These are phyloP conservation scores for Drosophila nasuta DNA, from an alignment of 1,140 invertebrate genomes.

Conservation along the genomic window DNA sequence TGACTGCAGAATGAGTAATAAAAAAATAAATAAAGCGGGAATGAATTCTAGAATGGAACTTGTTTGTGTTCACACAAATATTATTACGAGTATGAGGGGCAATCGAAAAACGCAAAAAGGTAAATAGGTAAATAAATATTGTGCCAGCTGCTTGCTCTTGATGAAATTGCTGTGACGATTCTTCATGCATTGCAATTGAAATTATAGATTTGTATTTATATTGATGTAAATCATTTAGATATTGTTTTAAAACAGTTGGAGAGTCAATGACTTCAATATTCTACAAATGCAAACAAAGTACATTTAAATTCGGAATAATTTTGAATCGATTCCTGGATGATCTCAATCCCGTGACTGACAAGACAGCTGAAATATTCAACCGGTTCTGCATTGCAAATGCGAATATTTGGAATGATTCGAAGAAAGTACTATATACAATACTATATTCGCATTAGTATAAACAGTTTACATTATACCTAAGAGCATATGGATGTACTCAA, in stretches of 20 bases:
- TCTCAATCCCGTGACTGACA: too few species aligned
- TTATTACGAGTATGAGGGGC: not conserved
- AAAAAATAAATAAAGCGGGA: conserved; percentile 9
- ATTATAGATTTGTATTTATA: not conserved
- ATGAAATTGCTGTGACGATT: not conserved
- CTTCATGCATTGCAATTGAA: not conserved
- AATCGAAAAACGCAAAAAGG: conserved; percentile 7
- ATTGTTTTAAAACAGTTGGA: not conserved
- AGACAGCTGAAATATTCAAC: too few species aligned
- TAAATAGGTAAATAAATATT: conserved; percentile 20
- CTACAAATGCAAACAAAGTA: not conserved
- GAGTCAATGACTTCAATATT: not conserved
- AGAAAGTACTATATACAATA: too few species aligned
- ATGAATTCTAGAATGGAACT: conserved; percentile 1
- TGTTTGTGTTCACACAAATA: not conserved
- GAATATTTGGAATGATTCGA: too few species aligned
- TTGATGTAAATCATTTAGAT: too few species aligned
- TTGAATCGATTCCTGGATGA: too few species aligned
- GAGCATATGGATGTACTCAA: too few species aligned
- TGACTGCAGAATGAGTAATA: conserved; percentile 9
- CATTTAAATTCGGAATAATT: not conserved
- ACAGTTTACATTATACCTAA: too few species aligned
- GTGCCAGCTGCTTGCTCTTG: conserved; percentile 10
- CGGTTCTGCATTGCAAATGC: too few species aligned
- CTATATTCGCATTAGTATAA: too few species aligned